Evolutionary conservation across 64 coral and sea anemone species (phyloP).

Genomic region (Catalaphyllia jardinei): DNA sequence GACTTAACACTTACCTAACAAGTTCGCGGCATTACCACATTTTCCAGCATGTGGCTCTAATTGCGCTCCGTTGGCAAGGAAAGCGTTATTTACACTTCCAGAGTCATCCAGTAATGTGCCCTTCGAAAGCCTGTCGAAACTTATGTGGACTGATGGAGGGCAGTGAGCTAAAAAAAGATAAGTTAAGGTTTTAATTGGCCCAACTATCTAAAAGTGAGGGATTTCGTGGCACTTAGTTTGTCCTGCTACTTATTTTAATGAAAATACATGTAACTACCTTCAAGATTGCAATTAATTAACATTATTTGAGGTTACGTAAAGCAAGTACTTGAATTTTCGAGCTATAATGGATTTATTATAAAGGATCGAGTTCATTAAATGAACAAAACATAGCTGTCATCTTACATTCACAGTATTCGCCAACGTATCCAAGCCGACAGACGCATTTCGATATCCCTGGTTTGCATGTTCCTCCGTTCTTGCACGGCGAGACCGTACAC

Average conservation of each 20-base stretch:
- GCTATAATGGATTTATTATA: too few relatives aligned
- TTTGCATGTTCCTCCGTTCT: slow-evolving; percentile 97
- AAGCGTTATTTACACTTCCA: slow-evolving; percentile 80
- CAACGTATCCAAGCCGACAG: slow-evolving; percentile 90
- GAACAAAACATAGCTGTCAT: too few relatives aligned
- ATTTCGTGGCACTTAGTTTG: background rate
- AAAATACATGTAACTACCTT: too few relatives aligned
- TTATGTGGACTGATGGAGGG: slow-evolving; percentile 87
- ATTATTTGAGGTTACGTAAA: too few relatives aligned
- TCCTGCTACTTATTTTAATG: too few relatives aligned
- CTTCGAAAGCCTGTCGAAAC: slow-evolving; percentile 81
- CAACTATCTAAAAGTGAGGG: background rate
- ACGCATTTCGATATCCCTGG: slow-evolving; percentile 84
- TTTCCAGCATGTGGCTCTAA: slow-evolving; percentile 87
- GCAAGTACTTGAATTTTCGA: too few relatives aligned
- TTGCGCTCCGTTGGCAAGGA: slow-evolving; percentile 82
- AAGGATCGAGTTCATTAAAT: too few relatives aligned
- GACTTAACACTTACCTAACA: slow-evolving; percentile 52
- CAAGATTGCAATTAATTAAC: too few relatives aligned
- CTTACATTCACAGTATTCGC: slow-evolving; percentile 96
- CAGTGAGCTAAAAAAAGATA: slow-evolving; percentile 54
- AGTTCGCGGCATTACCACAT: slow-evolving; percentile 84
- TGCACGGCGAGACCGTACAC: slow-evolving; percentile 79
- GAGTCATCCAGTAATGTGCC: slow-evolving; percentile 73
- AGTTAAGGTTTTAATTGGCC: background rate